These are phyloP conservation scores for Lucilia cuprina DNA, from an alignment of 1,140 invertebrate species.

Conservation along the genomic window DNA sequence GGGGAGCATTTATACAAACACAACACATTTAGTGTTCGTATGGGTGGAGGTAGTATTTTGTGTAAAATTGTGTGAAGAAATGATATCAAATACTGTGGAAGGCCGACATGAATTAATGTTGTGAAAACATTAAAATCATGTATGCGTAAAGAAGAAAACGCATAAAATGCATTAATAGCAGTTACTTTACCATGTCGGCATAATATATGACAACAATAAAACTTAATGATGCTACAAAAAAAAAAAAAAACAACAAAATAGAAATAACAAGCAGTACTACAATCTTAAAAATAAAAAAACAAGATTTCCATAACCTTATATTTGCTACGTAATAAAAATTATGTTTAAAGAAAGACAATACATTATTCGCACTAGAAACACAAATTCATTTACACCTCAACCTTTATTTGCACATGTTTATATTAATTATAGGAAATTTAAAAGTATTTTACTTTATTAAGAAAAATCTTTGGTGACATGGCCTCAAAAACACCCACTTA, in stretches of 20 bases:
- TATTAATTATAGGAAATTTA: neutral
- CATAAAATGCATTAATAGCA: constrained; percentile 34
- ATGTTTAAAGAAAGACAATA: neutral
- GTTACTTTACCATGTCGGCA: constrained; percentile 34
- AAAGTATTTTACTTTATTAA: too few species aligned
- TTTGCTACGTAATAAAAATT: constrained; percentile 1
- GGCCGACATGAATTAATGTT: constrained; percentile 32
- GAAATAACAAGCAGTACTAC: neutral
- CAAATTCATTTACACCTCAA: neutral
- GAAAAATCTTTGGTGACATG: too few species aligned
- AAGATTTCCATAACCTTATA: constrained; percentile 8
- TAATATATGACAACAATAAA: constrained; percentile 34
- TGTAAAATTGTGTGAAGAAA: neutral
- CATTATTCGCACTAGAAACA: neutral
- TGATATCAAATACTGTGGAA: neutral
- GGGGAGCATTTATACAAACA: neutral
- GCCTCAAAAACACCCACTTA: too few species aligned
- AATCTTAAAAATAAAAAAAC: neutral
- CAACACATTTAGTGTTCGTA: neutral
- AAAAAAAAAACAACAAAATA: neutral
- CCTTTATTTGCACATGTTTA: neutral
- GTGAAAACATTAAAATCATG: constrained; percentile 35
- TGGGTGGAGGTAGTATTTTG: too few species aligned
- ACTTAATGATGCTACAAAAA: constrained; percentile 32
- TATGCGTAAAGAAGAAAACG: constrained; percentile 35